Evolutionary conservation across 2,888 invertebrate genomes (phyloP).

Genomic region (Mythimna impura): DNA sequence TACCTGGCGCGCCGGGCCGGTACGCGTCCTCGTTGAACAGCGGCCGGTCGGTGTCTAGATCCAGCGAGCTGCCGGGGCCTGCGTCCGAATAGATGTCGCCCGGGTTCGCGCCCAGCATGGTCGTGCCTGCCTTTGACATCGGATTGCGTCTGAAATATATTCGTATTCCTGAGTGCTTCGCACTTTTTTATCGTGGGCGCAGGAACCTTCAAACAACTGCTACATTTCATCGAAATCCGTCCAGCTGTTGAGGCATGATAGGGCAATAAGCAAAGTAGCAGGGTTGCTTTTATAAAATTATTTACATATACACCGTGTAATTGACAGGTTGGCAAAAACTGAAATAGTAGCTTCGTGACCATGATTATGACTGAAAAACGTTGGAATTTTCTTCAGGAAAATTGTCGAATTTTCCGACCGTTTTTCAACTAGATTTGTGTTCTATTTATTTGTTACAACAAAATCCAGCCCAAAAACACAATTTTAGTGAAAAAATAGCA

Average conservation of each 20-base stretch:
- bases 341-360: too few species aligned
- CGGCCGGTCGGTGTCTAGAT: constrained; percentile 92
- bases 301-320: too few species aligned
- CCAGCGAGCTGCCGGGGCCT: constrained; percentile 88
- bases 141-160: constrained; percentile 45
- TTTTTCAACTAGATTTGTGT: too few species aligned
- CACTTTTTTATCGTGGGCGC: background rate
- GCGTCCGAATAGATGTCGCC: constrained; percentile 91
- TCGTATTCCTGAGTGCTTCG: background rate
- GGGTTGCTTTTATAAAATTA: background rate
- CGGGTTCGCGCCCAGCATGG: constrained; percentile 84
- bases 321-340: too few species aligned
- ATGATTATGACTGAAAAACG: too few species aligned
- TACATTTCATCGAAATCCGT: too few species aligned
- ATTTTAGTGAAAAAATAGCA: too few species aligned
- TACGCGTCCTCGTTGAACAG: constrained; percentile 90
- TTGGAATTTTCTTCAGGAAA: too few species aligned
- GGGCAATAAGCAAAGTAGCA: background rate
- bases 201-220: background rate
- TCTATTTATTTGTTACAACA: too few species aligned
- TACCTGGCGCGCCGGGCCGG: constrained; percentile 64
- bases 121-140: constrained; percentile 61
- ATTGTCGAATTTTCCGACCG: too few species aligned
- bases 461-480: too few species aligned
- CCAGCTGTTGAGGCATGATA: too few species aligned